Base-by-base conservation (phyloP, 2,113 vertebrate genomes). In the Echinops telfairi region DNA sequence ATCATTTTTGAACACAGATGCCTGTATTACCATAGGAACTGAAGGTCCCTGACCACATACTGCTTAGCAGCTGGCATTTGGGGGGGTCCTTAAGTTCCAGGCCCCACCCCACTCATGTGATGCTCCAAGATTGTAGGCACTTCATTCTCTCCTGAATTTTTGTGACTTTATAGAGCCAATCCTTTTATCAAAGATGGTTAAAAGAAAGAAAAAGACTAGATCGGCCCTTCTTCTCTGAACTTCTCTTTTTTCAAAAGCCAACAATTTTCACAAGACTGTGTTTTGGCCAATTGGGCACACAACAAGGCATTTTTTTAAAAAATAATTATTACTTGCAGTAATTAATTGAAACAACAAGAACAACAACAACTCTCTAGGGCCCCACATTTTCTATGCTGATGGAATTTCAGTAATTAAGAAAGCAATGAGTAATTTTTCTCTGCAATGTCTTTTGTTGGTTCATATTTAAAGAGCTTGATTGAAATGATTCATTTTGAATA, bases 171-270 rank as follows among this genome's bases (percentile, higher is more conserved):
- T 47, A 25, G 16, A 89, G 14, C 47, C 60, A 66, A 70, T 3
- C 43, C 22, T 87, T 86, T 86, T 66, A 47, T 89, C 29, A 86
- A 76, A 89, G 33, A 57, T 58, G 22, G 78, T 19, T 83, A 31
- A 91, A 83, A 91, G 36, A 93, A 76, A 12, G 29, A 33, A 75
- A 86, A 86, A 79, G 36, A 68, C 40, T 81, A 77, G 20, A 94
- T 29, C 33, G 75, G 4, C 10, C 33, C n/a, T 91, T 62, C 25
- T 79, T 75, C 19, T 71, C 27, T 62, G 83, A 73, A 75, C 6
- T 43, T 88, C 19, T 92, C 1, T 73, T 84, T 84, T 86, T 58
- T 38, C 14, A 76, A 60, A 94, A 29, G 47, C 71, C 77, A 89
- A 20, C 75, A 36, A 64, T 91, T 89, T 58, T 66, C n/a, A 47